phyloP scores from a whole-genome alignment of 2,113 vertebrate genomes.

The Cephalopholis sonnerati region DNA sequence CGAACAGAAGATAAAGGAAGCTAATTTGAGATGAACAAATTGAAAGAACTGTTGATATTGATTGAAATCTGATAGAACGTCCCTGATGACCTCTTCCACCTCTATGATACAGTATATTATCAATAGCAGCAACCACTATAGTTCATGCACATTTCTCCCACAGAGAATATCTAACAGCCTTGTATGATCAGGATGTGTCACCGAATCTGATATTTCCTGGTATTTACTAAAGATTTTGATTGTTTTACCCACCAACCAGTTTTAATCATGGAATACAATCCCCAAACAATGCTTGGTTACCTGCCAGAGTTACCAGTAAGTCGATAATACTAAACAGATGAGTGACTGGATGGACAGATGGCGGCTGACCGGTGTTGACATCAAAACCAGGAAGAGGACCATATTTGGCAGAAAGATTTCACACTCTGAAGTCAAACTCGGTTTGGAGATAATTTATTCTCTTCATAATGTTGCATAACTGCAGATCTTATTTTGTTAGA shows the following conservation, averaged over 20 bases:
- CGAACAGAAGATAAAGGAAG: background rate
- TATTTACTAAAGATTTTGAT: slow-evolving; percentile 35
- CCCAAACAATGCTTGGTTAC: slow-evolving; percentile 65
- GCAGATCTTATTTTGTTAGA: slow-evolving; percentile 39
- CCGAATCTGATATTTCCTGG: slow-evolving; percentile 2
- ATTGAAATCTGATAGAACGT: slow-evolving; percentile 29
- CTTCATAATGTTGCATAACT: slow-evolving; percentile 41
- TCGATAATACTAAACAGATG: slow-evolving; percentile 58
- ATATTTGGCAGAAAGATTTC: slow-evolving; percentile 45
- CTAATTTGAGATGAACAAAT: background rate
- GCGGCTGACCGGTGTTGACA: slow-evolving; percentile 55
- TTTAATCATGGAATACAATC: slow-evolving; percentile 52
- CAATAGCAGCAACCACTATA: background rate
- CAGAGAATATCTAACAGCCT: background rate
- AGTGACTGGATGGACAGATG: slow-evolving; percentile 63
- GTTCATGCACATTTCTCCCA: background rate
- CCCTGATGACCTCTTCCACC: slow-evolving; percentile 15
- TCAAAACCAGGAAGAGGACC: slow-evolving; percentile 40
- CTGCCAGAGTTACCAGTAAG: slow-evolving; percentile 62
- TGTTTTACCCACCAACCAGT: slow-evolving; percentile 22
- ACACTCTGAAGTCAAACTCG: slow-evolving; percentile 41
- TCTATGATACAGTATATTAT: slow-evolving; percentile 19
- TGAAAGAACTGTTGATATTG: background rate
- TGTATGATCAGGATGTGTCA: background rate
- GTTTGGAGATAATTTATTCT: slow-evolving; percentile 33